Evolutionary conservation across 2,113 vertebrate genomes (phyloP).

Genomic region (Campylomormyrus numenius): DNA sequence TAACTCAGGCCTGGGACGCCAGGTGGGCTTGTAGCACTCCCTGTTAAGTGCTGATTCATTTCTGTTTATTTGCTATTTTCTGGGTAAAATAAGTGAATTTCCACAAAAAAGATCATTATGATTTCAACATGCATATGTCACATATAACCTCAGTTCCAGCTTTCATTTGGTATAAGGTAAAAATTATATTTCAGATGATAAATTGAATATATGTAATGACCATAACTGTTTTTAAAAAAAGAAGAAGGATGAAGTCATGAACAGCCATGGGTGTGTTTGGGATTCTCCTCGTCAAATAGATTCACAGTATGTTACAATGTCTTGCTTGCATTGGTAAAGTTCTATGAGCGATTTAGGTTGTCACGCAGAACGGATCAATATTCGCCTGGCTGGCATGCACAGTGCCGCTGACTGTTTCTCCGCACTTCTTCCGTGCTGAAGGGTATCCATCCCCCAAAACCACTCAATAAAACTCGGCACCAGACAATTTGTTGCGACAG

Average conservation of each 20-base stretch:
- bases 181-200: background rate
- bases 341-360: constrained; percentile 46
- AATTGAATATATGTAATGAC: background rate
- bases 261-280: background rate
- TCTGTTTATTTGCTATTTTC: background rate
- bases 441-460: constrained; percentile 21
- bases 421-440: constrained; percentile 28
- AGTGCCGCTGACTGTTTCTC: constrained; percentile 25
- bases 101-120: background rate
- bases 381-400: constrained; percentile 17
- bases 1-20: background rate
- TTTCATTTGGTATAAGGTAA: background rate
- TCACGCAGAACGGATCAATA: constrained; percentile 40
- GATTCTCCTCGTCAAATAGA: background rate
- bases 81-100: background rate
- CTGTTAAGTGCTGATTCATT: background rate
- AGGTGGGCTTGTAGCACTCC: background rate
- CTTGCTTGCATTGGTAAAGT: constrained; percentile 21
- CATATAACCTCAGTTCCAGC: background rate
- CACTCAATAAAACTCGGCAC: constrained; percentile 42
- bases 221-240: background rate
- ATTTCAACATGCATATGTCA: background rate
- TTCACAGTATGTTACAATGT: constrained; percentile 10
- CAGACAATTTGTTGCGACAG: constrained; percentile 46
- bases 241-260: background rate